Base-by-base conservation (phyloP, 1,140 invertebrate species). In the Physella acuta region DNA sequence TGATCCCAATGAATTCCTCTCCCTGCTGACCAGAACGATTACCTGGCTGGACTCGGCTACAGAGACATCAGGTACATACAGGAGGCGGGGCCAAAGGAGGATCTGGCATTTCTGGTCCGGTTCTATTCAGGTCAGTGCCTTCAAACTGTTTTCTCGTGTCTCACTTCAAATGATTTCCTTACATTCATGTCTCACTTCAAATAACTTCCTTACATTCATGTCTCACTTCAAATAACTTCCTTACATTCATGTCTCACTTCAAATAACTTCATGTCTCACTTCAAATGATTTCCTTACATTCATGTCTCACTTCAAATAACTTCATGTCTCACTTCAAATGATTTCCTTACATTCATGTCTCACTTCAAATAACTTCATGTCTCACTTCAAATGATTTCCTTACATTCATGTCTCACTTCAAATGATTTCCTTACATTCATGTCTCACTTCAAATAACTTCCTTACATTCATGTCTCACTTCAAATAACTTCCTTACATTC, bases 51-150 rank as follows among this genome's bases (percentile, higher is more conserved):
- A 24, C 74, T 85, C 34, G 84, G 84, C 2, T 85, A 82, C 71
- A 74, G 71, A 24, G 79, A 85, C 69, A 72, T 78, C 2, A 71
- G 69, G 28, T 76, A 80, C 31, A 82, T 85, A 14, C 84, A 85
- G 68, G 77, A 83, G 70, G 79, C 83, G 66, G 83, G 84, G 8
- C 60, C 73, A 11, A 73, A 73, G 30, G 71, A 78, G 49, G 78
- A 83, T 53, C 69, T 85, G 4, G 59, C 68, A 26, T 85, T 77
- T 70, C 76, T 85, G n/a, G 76, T 85, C 60, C 79, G 80, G 66
- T 85, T 85, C 53, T 85, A 85, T 75, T 75, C 82, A 73, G 84
- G 84, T 85, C 69, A 73, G 73, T 49, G 16, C 39, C 26, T 14
- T 28, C 11, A n/a, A 56, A 56, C 28, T 17, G 28, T 56, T 26